Evolutionary conservation across 1,140 invertebrate species (phyloP).

Genomic region (Radopholus similis): DNA sequence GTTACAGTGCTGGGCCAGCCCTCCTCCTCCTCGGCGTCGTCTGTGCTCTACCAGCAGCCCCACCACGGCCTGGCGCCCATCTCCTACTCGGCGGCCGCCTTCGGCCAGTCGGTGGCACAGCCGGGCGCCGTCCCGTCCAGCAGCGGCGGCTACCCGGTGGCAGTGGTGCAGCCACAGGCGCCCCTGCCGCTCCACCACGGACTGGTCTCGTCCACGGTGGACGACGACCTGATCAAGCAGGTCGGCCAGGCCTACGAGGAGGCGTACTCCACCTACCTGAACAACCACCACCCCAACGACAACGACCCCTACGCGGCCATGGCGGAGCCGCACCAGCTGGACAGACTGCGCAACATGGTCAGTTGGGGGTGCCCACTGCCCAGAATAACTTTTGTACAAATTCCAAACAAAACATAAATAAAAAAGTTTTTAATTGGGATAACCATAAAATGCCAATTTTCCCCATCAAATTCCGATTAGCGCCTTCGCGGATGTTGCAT

Average conservation of each 20-base stretch:
- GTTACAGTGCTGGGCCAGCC: conserved; percentile 8
- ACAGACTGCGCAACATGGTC: conserved; percentile 28
- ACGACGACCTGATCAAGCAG: conserved; percentile 33
- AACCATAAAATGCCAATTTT: no score
- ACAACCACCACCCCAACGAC: conserved; percentile 3
- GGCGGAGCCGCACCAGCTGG: conserved; percentile 14
- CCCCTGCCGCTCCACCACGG: not conserved
- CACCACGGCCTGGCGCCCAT: conserved; percentile 21
- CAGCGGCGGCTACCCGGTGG: conserved; percentile 30
- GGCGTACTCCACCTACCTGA: conserved; percentile 28
- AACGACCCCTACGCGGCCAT: not conserved
- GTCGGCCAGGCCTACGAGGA: conserved; percentile 28
- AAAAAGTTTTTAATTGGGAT: not conserved
- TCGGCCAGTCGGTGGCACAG: conserved; percentile 15
- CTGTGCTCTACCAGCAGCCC: conserved; percentile 4
- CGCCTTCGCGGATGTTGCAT: no score
- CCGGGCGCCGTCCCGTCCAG: conserved; percentile 31
- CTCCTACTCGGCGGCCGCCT: not conserved
- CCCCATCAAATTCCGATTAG: not conserved
- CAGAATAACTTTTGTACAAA: not conserved
- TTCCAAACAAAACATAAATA: not conserved
- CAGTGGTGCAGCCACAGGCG: conserved; percentile 1
- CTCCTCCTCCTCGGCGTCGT: not conserved
- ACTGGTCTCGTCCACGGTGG: conserved; percentile 39
- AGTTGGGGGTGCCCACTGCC: no score